Evolutionary conservation across 2,888 invertebrate species (phyloP), one percentile per base, ranked within the genome.

Genomic region (Heliconius ethilla): DNA sequence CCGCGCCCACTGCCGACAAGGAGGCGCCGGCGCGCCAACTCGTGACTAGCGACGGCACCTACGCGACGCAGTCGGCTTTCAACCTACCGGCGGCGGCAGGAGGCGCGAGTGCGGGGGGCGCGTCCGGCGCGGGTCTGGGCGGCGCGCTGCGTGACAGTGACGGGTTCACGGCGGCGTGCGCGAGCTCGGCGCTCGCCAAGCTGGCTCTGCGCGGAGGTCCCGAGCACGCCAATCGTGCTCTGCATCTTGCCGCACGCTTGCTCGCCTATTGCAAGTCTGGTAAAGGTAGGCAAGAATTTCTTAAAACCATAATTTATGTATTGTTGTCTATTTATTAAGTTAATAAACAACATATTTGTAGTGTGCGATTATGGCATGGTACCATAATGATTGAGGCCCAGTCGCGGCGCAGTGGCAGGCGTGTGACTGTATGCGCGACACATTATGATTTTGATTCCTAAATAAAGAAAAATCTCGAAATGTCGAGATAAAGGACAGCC

Each of bases 11-110:
- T 13, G 87, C 33, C 33, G 33, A 89, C 75, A 80, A 82, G n/a
- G 91, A 90, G 74, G 83, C 89, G 3, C 91, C 92, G 2, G 89
- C 92, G 33, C 95, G 96, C 55, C 97, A 96, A 85, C 93, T 98
- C 79, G 99, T 99, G 66, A 99, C 99, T 70, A 99, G 99, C 59
- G 99, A 99, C 95, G 99, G 99, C 29, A 99, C 99, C 0, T 99
- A 99, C 91, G 99, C 99, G 40, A 97, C 99, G 6, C 99, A 99
- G 92, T 99, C 99, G 82, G 99, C 99, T 66, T 99, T 99, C 92
- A 99, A 98, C 87, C 95, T 98, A 83, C 95, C 96, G 37, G 51
- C 70, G 51, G 45, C 45, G 25, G 40, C 11, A 11, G 55, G 76
- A 78, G 40, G 65, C 65, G 25, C 80, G 70, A 1, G 33, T 76